Evolutionary conservation across 2,113 vertebrate genomes (phyloP).

Genomic region (Sterrhoptilus dennistouni): DNA sequence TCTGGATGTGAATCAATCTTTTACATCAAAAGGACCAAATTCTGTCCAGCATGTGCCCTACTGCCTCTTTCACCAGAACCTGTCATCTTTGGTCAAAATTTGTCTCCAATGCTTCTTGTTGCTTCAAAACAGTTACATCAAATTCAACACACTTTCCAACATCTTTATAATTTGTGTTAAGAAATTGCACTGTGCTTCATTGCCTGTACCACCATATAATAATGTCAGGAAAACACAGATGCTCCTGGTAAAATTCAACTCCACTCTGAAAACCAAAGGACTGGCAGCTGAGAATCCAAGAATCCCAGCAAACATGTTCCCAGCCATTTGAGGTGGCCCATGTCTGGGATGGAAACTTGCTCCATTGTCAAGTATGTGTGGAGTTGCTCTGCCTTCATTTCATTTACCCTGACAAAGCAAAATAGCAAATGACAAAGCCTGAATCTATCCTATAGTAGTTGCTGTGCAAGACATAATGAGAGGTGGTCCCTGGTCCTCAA

Average conservation of each 20-base stretch:
- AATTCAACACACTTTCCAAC: background rate
- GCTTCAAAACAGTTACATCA: background rate
- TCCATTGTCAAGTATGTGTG: background rate
- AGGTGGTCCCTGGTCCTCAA: background rate
- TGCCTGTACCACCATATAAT: background rate
- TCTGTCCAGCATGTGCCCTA: background rate
- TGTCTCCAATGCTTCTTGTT: background rate
- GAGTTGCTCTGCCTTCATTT: background rate
- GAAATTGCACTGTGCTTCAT: background rate
- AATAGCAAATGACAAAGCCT: background rate
- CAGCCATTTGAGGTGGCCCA: background rate
- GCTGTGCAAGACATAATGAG: background rate
- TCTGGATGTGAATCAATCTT: background rate
- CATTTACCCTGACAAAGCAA: too few relatives aligned
- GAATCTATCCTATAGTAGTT: background rate
- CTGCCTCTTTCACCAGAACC: background rate
- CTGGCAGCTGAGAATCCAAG: background rate
- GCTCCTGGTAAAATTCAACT: background rate
- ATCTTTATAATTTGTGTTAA: background rate
- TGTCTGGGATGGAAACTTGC: background rate
- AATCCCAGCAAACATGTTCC: background rate
- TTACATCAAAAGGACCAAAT: background rate
- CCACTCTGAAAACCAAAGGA: background rate
- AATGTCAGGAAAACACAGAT: background rate
- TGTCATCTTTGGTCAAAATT: background rate